Evolutionary conservation across 2,797 vertebrate species (phyloP), one percentile per base, ranked within the genome.

Genomic region (Pipistrellus pygmaeus): DNA sequence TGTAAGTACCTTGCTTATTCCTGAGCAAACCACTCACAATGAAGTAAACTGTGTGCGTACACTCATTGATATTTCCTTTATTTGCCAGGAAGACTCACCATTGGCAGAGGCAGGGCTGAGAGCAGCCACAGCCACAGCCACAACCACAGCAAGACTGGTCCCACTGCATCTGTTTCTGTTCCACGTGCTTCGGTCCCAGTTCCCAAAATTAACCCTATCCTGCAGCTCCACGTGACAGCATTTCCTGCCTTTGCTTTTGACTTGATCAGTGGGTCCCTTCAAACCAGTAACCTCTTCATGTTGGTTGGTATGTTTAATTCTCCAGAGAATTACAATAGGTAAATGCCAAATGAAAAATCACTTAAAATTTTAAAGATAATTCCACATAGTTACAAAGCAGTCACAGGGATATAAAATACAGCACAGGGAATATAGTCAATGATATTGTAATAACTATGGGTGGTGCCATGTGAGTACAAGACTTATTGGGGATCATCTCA

Each of bases 191-290:
- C n/a, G 4, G 1, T 21, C 51, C 9, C 2, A 0, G 32, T 46
- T 66, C 23, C 17, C 0, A 6, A 32, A 72, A 32, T 0, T 17
- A 23, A 12, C 0, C 76, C 71, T 11, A 9, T 25, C 60, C 72
- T 21, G 41, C 64, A 25, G 2, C 35, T 32, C 21, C 77, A 4
- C 0, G 0, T 4, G 27, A 12, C 41, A 18, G 25, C 0, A 0
- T 18, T n/a, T 72, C 51, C 46, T 38, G 23, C 35, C 76, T 21
- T 27, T 17, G 17, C 15, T n/a, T 32, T 15, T 35, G 57, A 41
- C 25, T 18, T 35, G 48, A 14, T 13, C 2, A 6, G 3, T 82
- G 62, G 25, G 20, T 41, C 53, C 64, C n/a, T 32, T 85, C 55
- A 64, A 55, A 15, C 35, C 13, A 2, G 12, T 2, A 46, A 60